A percentile compares a stretch with the other conserved stretches of the same genome.
Evolutionary conservation across 1,140 invertebrate species (phyloP).

Genomic region (Halesus radiatus): DNA sequence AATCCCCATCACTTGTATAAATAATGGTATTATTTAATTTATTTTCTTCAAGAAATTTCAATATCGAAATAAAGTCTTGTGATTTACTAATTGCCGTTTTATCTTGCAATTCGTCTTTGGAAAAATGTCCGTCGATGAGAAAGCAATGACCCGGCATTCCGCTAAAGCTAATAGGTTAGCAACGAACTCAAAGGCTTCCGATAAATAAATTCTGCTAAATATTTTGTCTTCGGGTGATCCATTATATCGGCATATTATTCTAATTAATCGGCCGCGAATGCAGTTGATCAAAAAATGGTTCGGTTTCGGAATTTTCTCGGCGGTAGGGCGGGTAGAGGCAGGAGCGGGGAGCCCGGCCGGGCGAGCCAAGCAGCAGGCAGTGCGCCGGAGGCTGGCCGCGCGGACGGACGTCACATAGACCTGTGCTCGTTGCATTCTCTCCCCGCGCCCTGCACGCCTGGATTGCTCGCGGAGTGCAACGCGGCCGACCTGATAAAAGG

Average conservation of each 20-base stretch:
- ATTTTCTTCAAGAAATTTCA: no score
- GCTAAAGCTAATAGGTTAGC: not conserved
- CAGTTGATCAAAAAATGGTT: conserved; percentile 10
- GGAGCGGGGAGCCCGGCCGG: not conserved
- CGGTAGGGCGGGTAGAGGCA: no score
- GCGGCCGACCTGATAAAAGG: not conserved
- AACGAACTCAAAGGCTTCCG: not conserved
- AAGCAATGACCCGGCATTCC: not conserved
- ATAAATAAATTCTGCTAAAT: not conserved
- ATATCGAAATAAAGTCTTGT: no score
- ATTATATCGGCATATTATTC: not conserved
- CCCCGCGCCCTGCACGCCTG: not conserved
- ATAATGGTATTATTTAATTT: no score
- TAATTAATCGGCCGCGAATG: not conserved
- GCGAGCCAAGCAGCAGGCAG: not conserved
- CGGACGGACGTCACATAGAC: conserved; percentile 28
- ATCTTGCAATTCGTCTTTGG: no score
- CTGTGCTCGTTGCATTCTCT: not conserved
- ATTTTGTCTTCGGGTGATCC: not conserved
- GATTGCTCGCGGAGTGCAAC: not conserved
- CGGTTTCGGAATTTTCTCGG: conserved; percentile 12
- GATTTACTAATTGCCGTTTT: no score
- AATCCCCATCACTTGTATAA: no score
- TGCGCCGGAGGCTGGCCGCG: conserved; percentile 37
- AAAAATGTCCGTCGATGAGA: not conserved